Percentiles rank a stretch among this genome's conserved stretches.
Evolutionary conservation across 2,888 invertebrate genomes (phyloP).

Genomic region (Piscicola geometra): DNA sequence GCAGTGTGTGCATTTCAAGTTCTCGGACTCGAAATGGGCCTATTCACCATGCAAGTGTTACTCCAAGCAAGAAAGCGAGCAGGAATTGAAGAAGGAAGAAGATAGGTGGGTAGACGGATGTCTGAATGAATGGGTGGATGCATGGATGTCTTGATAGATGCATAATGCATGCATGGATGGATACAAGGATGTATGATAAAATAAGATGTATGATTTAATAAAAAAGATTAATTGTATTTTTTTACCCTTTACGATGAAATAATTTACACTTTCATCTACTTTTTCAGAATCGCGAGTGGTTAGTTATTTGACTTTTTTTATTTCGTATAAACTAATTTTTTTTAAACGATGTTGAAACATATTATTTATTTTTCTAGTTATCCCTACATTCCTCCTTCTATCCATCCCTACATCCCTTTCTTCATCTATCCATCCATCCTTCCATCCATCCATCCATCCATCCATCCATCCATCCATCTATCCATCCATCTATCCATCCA

Average conservation of each 20-base stretch:
- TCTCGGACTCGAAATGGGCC: background rate
- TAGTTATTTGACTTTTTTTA: too few relatives aligned
- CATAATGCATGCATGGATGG: background rate
- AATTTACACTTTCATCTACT: too few relatives aligned
- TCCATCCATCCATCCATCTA: too few relatives aligned
- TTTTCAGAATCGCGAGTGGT: too few relatives aligned
- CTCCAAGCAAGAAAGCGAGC: background rate
- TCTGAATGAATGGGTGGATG: too few relatives aligned
- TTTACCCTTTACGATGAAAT: conserved; percentile 3
- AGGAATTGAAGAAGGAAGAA: background rate
- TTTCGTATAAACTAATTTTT: background rate
- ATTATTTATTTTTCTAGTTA: background rate
- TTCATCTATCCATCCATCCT: too few relatives aligned
- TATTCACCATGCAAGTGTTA: background rate
- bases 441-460: too few relatives aligned
- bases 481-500: too few relatives aligned
- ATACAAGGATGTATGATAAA: background rate
- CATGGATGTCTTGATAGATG: too few relatives aligned
- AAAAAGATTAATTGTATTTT: background rate
- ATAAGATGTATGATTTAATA: background rate
- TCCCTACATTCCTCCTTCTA: background rate
- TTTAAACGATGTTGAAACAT: background rate
- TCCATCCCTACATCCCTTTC: too few relatives aligned
- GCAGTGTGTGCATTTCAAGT: background rate
- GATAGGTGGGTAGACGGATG: too few relatives aligned